Evolutionary conservation across 2,888 invertebrate genomes (phyloP), one percentile per base, ranked within the genome.

Genomic region (Ligdia adustata): DNA sequence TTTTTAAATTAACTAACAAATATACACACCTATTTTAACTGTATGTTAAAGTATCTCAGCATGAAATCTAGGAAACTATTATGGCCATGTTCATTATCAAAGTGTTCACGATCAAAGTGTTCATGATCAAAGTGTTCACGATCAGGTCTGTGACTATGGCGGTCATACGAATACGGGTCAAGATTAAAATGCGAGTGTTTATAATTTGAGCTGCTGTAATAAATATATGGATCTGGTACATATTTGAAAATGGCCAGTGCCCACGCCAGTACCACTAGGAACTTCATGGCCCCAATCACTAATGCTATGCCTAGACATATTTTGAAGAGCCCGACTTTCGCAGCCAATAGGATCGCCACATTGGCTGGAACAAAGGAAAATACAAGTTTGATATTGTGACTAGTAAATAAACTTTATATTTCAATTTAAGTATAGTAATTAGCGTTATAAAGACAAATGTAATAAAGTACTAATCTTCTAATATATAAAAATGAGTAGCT

Each of bases 351-450:
- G 46, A 86, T 79, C 51, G 75, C 78, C 46, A 88, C 71, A 58
- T 88, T 74, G 66, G 79, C 89, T 89, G 89, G 45, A 88, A 88
- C 82, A 86, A 77, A 84, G 64, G 66, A 73, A 72, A 63, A 24
- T 7, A 15, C n/a, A 13, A 6, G 18, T 45, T 39, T 33, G 18
- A 13, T 22, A 28, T 43, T 15, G 24, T 6, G n/a, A 26, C n/a
- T n/a, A n/a, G n/a, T n/a, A n/a, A 18, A 18, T 1, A 18, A 5
- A 5, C 18, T 18, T 18, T 18, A 18, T 16, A 18, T 18, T n/a
- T n/a, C n/a, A n/a, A n/a, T n/a, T n/a, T n/a, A n/a, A n/a, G n/a
- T n/a, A n/a, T n/a, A n/a, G n/a, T n/a, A n/a, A n/a, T n/a, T n/a
- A n/a, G n/a, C n/a, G n/a, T n/a, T n/a, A n/a, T n/a, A n/a, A n/a